phyloP scores from a whole-genome alignment of 2,888 invertebrate species.

The Ceramica pisi region DNA sequence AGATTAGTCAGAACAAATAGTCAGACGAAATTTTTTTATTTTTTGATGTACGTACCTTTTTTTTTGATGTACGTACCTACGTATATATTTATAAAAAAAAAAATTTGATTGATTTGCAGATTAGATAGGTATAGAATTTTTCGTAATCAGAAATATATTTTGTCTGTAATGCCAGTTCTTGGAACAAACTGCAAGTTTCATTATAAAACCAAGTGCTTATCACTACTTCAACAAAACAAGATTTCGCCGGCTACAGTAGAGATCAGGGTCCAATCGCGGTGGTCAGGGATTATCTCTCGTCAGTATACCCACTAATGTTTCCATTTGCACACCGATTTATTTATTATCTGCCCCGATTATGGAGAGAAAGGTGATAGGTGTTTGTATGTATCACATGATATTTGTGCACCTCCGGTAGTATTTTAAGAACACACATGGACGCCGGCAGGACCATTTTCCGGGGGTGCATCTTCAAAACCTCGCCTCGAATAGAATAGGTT shows the following conservation, averaged over 20 bases:
- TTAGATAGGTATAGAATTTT: background rate
- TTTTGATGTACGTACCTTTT: too few species aligned
- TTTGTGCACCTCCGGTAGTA: background rate
- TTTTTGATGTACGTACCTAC: too few species aligned
- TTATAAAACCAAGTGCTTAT: conserved; percentile 3
- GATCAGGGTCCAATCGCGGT: conserved; percentile 23
- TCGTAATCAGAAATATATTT: background rate
- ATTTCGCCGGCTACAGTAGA: conserved; percentile 15
- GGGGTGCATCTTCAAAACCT: too few species aligned
- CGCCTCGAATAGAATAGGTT: too few species aligned
- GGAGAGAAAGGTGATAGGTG: conserved; percentile 10
- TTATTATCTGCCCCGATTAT: conserved; percentile 9
- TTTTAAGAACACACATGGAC: too few species aligned
- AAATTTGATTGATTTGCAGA: too few species aligned
- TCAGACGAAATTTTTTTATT: too few species aligned
- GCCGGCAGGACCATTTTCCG: too few species aligned
- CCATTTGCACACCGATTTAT: conserved; percentile 14
- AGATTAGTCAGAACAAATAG: too few species aligned
- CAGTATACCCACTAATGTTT: conserved; percentile 10
- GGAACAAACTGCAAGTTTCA: background rate
- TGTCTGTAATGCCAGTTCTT: background rate
- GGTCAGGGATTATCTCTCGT: conserved; percentile 23
- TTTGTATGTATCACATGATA: background rate
- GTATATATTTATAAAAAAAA: too few species aligned
- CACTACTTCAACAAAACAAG: conserved; percentile 19